Evolutionary conservation across 2,888 invertebrate species (phyloP).

Genomic region (Formica aserva): DNA sequence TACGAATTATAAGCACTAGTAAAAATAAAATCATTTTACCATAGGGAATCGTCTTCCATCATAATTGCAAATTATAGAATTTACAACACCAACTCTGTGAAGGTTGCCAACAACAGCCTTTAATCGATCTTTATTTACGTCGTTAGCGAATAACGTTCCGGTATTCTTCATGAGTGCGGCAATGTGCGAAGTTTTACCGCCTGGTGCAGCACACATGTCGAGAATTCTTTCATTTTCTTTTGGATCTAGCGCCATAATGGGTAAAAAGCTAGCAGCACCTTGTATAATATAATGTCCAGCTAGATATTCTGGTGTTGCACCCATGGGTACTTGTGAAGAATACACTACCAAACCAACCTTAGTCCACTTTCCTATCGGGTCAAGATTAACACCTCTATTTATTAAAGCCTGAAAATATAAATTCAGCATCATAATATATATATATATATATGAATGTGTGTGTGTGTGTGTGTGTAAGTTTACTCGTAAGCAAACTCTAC

Average conservation of each 20-base stretch:
- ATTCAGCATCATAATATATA: not conserved
- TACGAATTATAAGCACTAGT: not conserved
- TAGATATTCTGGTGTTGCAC: constrained; percentile 99
- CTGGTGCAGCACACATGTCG: constrained; percentile 99
- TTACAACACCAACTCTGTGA: constrained; percentile 97
- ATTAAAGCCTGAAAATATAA: constrained; percentile 90
- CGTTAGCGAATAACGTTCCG: constrained; percentile 98
- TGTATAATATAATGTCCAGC: constrained; percentile 99
- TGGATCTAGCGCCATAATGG: constrained; percentile 99
- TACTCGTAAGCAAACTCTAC: not conserved
- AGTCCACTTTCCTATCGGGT: constrained; percentile 99
- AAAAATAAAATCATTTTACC: constrained; percentile 82
- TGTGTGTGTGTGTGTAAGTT: not conserved
- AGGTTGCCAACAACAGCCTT: constrained; percentile 98
- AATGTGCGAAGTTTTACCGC: constrained; percentile 99
- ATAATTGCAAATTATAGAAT: constrained; percentile 95
- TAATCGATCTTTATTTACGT: constrained; percentile 95
- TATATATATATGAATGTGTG: no score
- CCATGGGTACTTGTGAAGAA: constrained; percentile 97
- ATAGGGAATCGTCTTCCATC: constrained; percentile 95
- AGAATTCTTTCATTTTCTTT: constrained; percentile 97
- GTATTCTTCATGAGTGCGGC: constrained; percentile 99
- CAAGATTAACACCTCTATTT: constrained; percentile 98
- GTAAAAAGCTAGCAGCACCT: constrained; percentile 98
- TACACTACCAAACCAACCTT: constrained; percentile 99